Percentiles rank a stretch among this genome's conserved stretches.
These are phyloP conservation scores for Paelopatides confundens DNA, from an alignment of 53 echinoderm and acorn worm species.

Conservation along the genomic window DNA sequence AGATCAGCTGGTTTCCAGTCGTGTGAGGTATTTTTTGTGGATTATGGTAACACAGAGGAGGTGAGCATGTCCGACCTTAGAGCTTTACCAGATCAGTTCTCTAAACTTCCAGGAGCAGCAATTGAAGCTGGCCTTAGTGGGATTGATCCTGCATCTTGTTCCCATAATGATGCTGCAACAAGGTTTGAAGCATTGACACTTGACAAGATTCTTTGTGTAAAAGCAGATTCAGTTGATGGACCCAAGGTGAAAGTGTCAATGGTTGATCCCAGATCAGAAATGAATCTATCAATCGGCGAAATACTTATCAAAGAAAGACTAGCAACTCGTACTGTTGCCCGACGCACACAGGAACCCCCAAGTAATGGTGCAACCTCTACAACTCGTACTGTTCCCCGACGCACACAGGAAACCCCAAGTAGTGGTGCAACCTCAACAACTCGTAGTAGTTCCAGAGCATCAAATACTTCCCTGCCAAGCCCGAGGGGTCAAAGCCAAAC, in stretches of 20 bases:
- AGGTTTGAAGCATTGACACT: slow-evolving; percentile 83
- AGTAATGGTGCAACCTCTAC: neutral
- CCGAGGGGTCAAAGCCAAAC: neutral
- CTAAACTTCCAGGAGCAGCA: slow-evolving; percentile 77
- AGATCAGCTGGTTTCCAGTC: slow-evolving; percentile 61
- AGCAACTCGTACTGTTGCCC: slow-evolving; percentile 58
- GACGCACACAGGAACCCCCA: neutral
- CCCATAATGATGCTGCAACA: slow-evolving; percentile 48
- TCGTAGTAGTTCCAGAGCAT: slow-evolving; percentile 23
- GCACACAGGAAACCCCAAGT: neutral
- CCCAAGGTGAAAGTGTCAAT: slow-evolving; percentile 72
- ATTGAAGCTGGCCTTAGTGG: slow-evolving; percentile 84
- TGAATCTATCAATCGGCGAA: slow-evolving; percentile 79
- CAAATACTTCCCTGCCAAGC: slow-evolving; percentile 28
- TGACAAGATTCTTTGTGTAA: slow-evolving; percentile 82
- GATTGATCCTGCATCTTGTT: slow-evolving; percentile 65
- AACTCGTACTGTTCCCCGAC: slow-evolving; percentile 34
- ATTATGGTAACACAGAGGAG: slow-evolving; percentile 91
- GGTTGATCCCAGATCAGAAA: slow-evolving; percentile 81
- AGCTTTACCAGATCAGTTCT: slow-evolving; percentile 65
- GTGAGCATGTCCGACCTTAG: slow-evolving; percentile 56
- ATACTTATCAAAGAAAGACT: slow-evolving; percentile 83
- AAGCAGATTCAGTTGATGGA: slow-evolving; percentile 70
- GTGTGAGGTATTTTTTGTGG: slow-evolving; percentile 88
- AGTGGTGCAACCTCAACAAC: neutral